Base-by-base conservation (phyloP, 64 coral and sea anemone species). In the Hydrozoanthus tunicans region DNA sequence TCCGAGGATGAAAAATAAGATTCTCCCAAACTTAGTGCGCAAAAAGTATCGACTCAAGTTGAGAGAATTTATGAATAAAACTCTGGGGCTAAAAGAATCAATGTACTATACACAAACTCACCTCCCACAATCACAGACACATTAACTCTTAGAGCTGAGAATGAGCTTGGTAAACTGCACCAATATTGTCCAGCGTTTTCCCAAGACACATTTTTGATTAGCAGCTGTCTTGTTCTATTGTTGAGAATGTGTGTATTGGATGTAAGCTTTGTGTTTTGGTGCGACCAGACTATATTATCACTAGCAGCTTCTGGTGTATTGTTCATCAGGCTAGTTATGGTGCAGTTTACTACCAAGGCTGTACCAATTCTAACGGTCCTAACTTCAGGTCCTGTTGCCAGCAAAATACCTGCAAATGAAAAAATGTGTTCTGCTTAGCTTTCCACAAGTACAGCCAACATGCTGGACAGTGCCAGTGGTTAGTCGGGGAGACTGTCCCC, bases 361-460 rank as follows among this genome's bases (percentile, higher is more conserved):
- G 81, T 68, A 68, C 81, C 81, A 84, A 68, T 84, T 84, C 32
- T 66, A 5, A 84, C 81, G 1, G 14, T 67, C 52, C 66, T 51
- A 54, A 24, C 51, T 55, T 56, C 4, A 9, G 69, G 20, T n/a
- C 71, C 69, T 86, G 69, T 86, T 70, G 3, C n/a, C 51, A 86
- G 69, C 7, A 23, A 64, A 51, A 83, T 62, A 3, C 8, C 81
- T 68, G 60, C 13, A 56, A 79, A 79, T 53, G 52, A 75, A 51
- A 59, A 60, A 51, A 9, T 43, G 32, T 43, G 32, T 43, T 43
- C 32, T 43, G 32, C 32, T 43, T 43, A 43, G 32, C 32, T 43
- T 43, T 43, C 32, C 32, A 43, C 32, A 43, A 43, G 32, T 43
- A 43, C 32, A 43, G 32, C 32, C 32, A 43, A 43, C 32, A 43